Evolutionary conservation across 1,140 invertebrate species (phyloP), one percentile per base, ranked within the genome.

Genomic region (Pseudobourletiella spinata): DNA sequence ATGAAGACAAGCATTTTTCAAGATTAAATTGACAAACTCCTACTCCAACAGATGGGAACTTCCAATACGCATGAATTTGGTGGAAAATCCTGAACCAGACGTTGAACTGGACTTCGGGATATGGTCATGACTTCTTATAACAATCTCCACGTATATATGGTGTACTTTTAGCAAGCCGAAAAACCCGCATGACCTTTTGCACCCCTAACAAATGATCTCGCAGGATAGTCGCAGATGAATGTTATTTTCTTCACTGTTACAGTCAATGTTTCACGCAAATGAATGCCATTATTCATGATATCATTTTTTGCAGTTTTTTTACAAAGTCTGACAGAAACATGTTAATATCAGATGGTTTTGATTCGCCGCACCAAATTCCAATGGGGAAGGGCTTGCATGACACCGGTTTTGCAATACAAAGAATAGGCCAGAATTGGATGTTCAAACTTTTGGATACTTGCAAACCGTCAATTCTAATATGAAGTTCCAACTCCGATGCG

Each of bases 201-300:
- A 16, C 57, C 43, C 55, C 72, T 71, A 6, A 77, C 59, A 66
- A 72, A 76, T 22, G 74, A 67, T 61, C 72, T 71, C 8, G 75
- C 77, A 6, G 75, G 75, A 1, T 72, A 66, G 71, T 77, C 75
- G 66, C 71, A 76, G 54, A 76, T 65, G 50, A 76, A 55, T 66
- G 46, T 28, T 75, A 51, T 22, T 43, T 52, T 32, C 73, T 30
- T 20, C 35, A 39, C n/a, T 48, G 6, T 48, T 18, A 2, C 22
- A 14, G 44, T 39, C 48, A 35, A 26, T 26, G 14, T 15, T 11
- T 58, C 46, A 24, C 67, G 16, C 15, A 64, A n/a, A 24, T 26
- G 0, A 20, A 72, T 28, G 22, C 66, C 64, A 56, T 50, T 54
- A 24, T 20, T 8, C 16, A 54, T 16, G 18, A 66, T 6, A 2